Percentiles rank a stretch among this genome's conserved stretches.
Evolutionary conservation across 2,113 vertebrate species (phyloP).

Genomic region (Corvus hawaiiensis): DNA sequence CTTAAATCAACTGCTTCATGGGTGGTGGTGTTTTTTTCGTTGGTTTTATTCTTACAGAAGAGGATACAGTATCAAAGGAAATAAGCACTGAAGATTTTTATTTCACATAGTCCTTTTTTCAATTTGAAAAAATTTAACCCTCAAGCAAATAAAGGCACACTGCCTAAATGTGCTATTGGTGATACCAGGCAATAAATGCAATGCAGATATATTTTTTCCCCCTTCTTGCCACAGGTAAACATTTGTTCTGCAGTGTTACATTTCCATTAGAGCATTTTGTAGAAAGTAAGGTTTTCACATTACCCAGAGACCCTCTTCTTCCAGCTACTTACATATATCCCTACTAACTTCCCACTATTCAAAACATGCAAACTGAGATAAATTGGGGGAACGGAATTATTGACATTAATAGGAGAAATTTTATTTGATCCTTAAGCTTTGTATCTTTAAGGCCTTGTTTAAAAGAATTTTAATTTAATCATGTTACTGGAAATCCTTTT

Average conservation of each 20-base stretch:
- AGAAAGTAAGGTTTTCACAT: not conserved
- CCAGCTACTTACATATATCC: not conserved
- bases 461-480: not conserved
- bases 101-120: not conserved
- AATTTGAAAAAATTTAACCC: not conserved
- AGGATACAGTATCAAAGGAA: not conserved
- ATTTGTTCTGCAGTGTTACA: not conserved
- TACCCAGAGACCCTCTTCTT: not conserved
- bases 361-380: not conserved
- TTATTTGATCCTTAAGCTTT: not conserved
- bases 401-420: not conserved
- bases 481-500: not conserved
- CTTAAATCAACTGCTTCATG: conserved; percentile 27
- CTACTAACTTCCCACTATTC: not conserved
- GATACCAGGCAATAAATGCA: not conserved
- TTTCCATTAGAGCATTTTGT: not conserved
- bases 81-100: not conserved
- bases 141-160: not conserved
- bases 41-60: not conserved
- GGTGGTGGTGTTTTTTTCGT: not conserved
- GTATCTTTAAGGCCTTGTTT: not conserved
- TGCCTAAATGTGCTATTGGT: not conserved
- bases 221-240: not conserved
- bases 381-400: not conserved
- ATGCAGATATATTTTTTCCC: not conserved